Evolutionary conservation across 2,888 invertebrate genomes (phyloP).

Genomic region (Geophilus truncorum): DNA sequence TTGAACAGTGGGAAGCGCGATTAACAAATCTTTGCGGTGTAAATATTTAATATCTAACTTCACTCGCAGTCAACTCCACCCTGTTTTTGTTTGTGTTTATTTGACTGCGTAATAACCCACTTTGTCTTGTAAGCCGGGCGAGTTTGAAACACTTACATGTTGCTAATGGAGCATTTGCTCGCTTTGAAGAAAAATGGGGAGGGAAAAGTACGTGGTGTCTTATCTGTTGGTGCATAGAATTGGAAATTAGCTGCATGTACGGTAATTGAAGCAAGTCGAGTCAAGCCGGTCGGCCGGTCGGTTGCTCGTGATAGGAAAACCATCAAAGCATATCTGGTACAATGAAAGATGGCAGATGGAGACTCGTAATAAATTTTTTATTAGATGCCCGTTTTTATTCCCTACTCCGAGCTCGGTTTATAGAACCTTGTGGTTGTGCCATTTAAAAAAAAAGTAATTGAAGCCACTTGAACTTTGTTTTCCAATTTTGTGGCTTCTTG

Average conservation of each 20-base stretch:
- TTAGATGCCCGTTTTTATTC: not conserved
- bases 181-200: not conserved
- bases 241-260: not conserved
- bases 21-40: not conserved
- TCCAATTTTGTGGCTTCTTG: not conserved
- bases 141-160: not conserved
- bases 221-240: not conserved
- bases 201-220: not conserved
- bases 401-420: not conserved
- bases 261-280: not conserved
- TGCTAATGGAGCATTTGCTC: not conserved
- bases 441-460: not conserved
- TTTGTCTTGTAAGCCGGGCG: not conserved
- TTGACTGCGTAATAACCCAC: not conserved
- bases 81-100: not conserved
- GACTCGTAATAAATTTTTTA: not conserved
- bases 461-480: not conserved
- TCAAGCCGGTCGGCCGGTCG: not conserved
- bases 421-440: not conserved
- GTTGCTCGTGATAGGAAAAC: not conserved
- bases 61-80: too few species aligned
- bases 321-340: not conserved
- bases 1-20: not conserved
- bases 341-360: not conserved
- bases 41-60: not conserved